These are phyloP conservation scores for Drosophila longiperda DNA, from an alignment of 2,888 invertebrate species.

Conservation along the genomic window DNA sequence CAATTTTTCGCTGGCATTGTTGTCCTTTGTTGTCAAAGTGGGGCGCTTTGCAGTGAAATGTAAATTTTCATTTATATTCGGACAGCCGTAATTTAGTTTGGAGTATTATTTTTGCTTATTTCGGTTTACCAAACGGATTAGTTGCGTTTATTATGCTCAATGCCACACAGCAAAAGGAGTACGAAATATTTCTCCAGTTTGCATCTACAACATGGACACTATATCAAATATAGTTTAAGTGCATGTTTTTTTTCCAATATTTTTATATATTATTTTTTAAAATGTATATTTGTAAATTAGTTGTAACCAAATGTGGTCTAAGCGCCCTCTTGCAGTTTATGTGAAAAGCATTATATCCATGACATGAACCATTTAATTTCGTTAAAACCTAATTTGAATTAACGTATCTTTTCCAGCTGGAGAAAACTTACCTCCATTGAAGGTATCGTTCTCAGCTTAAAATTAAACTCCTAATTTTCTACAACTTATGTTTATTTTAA, in stretches of 20 bases:
- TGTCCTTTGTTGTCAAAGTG: constrained; percentile 30
- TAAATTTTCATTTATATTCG: constrained; percentile 48
- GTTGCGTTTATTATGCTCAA: constrained; percentile 12
- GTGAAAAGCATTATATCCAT: not conserved
- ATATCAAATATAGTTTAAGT: not conserved
- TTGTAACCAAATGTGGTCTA: too few species aligned
- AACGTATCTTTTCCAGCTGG: not conserved
- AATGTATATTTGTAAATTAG: not conserved
- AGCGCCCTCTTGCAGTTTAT: not conserved
- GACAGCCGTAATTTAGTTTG: constrained; percentile 43
- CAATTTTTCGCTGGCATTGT: constrained; percentile 47
- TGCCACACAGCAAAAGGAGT: not conserved
- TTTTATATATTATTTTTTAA: not conserved
- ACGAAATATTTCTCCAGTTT: not conserved
- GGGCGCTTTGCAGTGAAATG: constrained; percentile 38
- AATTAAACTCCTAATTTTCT: not conserved
- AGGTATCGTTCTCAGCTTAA: not conserved
- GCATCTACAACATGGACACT: not conserved
- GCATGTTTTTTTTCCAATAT: not conserved
- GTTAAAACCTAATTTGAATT: not conserved
- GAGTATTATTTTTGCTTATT: constrained; percentile 47
- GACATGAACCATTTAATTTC: constrained; percentile 18
- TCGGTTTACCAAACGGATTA: constrained; percentile 45
- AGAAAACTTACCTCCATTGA: not conserved
- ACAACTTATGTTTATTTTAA: not conserved